Base-by-base conservation (phyloP, 2,797 vertebrate species). In the Helicolenus hilgendorfi region DNA sequence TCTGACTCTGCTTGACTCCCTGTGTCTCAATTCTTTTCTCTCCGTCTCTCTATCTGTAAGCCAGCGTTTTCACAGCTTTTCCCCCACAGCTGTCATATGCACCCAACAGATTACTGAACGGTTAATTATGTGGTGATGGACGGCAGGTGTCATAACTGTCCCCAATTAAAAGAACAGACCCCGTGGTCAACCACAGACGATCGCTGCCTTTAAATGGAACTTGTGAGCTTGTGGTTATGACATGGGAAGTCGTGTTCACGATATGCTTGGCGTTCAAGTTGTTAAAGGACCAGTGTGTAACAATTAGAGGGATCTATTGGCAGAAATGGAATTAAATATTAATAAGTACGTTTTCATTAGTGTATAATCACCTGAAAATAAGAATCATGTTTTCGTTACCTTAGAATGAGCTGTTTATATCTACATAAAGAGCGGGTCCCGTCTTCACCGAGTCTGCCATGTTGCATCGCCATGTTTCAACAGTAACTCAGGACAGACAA, bases 91-190 rank as follows among this genome's bases (percentile, higher is more conserved):
- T 84, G 78, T 79, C 29, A 68, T 80, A 72, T 72, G 53, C 81
- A 75, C 36, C 77, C 67, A 36, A 63, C 79, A 89, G 15, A 76
- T 63, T 29, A 76, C 58, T 80, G 53, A 3, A 18, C 90, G 85
- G 94, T 93, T 96, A 85, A 73, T 79, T 90, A 58, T 68, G 87
- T 87, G 60, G 91, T 2, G 90, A 64, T 53, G 72, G 83, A 94
- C 84, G 94, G 36, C 60, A 63, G 13, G 91, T 96, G 95, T 96
- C 97, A 93, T 68, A 89, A 87, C 80, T 2, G 92, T 78, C 90
- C 92, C 95, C 88, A 94, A 98, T 98, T 97, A 98, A 97, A 95
- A 80, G 45, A 91, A 86, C 84, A 83, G 58, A 89, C 76, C 56
- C 53, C 15, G 65, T 67, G 81, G 94, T 96, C 91, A 79, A 86